Evolutionary conservation across 2,797 vertebrate species (phyloP), one percentile per base, ranked within the genome.

Genomic region (Lateolabrax maculatus): DNA sequence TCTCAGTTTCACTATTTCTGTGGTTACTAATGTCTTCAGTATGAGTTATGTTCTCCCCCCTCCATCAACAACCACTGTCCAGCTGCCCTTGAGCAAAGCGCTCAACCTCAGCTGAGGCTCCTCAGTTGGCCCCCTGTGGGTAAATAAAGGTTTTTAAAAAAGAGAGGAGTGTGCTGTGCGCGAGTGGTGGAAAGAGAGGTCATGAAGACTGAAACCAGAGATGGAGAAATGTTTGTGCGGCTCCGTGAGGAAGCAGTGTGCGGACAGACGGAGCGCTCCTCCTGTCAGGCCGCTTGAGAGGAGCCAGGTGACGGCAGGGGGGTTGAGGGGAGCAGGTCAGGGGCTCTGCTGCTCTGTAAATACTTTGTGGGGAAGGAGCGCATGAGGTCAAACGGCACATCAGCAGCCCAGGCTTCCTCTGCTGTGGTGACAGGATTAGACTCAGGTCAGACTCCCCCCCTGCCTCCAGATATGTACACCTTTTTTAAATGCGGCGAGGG

Each of bases 281-380:
- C 74, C 77, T 87, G 91, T 92, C 90, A 89, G 76, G 68, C 61
- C 12, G 46, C 80, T 80, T 91, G 93, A 94, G 77, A 58, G 80
- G 87, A 91, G 69, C 89, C 89, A 91, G 93, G 90, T 93, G 91
- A 88, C 48, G 43, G 77, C 67, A 13, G 67, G 44, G 51, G 77
- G 70, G 63, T 31, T 5, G 4, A 57, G 69, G 53, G 66, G 68
- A 61, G 87, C 49, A 21, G 89, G 89, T 89, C 86, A 87, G 75
- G 75, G 87, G 85, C 84, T 78, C 60, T 23, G 70, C 75, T 57
- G 77, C 81, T 83, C 89, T 91, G 84, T 84, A 90, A 93, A 94
- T 93, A 84, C 79, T 91, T 86, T 75, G 85, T 88, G 81, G 84
- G 43, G 84, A 84, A 78, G 69, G 88, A 88, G 81, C 84, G 73